Evolutionary conservation across 2,113 vertebrate genomes (phyloP).

Genomic region (Dipodomys spectabilis): DNA sequence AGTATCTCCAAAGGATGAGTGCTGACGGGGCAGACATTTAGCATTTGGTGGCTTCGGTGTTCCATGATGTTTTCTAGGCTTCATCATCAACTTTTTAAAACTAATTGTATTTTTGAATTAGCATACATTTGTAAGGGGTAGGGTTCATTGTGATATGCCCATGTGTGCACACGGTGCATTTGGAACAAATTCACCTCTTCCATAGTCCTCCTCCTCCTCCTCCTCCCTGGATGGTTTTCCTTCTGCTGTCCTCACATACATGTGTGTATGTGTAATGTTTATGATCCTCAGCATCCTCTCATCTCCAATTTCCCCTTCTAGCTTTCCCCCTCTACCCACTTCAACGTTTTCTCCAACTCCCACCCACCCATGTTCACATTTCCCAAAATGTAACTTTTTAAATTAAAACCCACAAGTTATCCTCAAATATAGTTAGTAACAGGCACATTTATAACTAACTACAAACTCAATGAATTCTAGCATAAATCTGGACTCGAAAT

Average conservation of each 20-base stretch:
- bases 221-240: too few species aligned
- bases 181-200: too few species aligned
- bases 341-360: neutral
- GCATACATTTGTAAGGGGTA: too few species aligned
- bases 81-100: too few species aligned
- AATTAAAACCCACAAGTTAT: neutral
- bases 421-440: neutral
- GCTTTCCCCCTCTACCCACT: neutral
- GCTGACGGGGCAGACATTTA: neutral
- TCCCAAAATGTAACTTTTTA: neutral
- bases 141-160: too few species aligned
- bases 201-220: too few species aligned
- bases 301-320: too few species aligned
- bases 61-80: neutral
- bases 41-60: neutral
- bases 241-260: too few species aligned
- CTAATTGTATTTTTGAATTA: too few species aligned
- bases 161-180: too few species aligned
- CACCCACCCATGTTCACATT: neutral
- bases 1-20: neutral
- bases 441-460: neutral
- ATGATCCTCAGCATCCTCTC: too few species aligned
- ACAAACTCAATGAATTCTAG: constrained; percentile 13
- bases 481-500: constrained; percentile 29
- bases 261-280: too few species aligned